These are phyloP conservation scores for Oryzias javanicus DNA, from an alignment of 2,113 vertebrate species.

Conservation along the genomic window DNA sequence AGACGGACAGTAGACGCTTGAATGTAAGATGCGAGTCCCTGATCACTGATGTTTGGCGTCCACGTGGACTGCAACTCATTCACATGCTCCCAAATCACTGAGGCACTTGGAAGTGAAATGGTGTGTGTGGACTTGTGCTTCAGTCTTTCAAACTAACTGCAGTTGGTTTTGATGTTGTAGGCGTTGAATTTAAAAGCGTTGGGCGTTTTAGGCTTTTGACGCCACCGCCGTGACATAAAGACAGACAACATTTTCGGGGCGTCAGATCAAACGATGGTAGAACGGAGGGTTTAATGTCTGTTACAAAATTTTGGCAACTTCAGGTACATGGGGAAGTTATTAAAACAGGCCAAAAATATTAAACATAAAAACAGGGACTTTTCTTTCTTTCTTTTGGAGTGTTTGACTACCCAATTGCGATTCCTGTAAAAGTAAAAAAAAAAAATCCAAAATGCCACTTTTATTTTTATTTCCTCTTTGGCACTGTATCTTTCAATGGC, in stretches of 20 bases:
- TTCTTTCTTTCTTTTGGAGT: conserved; percentile 13
- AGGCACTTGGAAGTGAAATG: conserved; percentile 61
- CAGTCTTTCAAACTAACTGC: conserved; percentile 12
- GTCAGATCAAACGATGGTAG: background rate
- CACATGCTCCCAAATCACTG: conserved; percentile 62
- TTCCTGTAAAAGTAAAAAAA: conserved; percentile 8
- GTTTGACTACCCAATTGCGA: conserved; percentile 50
- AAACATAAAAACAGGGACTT: conserved; percentile 27
- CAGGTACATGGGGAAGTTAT: background rate
- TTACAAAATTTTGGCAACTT: conserved; percentile 48
- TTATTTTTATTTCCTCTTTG: conserved; percentile 43
- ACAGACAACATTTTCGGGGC: background rate
- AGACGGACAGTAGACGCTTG: conserved; percentile 21
- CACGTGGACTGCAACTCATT: conserved; percentile 42
- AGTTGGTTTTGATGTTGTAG: conserved; percentile 4
- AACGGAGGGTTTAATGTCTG: conserved; percentile 4
- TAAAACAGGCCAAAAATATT: conserved; percentile 16
- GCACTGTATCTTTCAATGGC: conserved; percentile 57
- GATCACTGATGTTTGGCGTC: conserved; percentile 41
- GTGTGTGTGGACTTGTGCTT: conserved; percentile 55
- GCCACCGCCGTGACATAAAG: conserved; percentile 7
- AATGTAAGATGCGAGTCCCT: conserved; percentile 43
- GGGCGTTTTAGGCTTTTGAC: conserved; percentile 9
- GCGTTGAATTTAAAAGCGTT: conserved; percentile 8
- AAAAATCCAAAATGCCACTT: conserved; percentile 35